Evolutionary conservation across 2,888 invertebrate genomes (phyloP).

Genomic region (Drosophila planitibia): DNA sequence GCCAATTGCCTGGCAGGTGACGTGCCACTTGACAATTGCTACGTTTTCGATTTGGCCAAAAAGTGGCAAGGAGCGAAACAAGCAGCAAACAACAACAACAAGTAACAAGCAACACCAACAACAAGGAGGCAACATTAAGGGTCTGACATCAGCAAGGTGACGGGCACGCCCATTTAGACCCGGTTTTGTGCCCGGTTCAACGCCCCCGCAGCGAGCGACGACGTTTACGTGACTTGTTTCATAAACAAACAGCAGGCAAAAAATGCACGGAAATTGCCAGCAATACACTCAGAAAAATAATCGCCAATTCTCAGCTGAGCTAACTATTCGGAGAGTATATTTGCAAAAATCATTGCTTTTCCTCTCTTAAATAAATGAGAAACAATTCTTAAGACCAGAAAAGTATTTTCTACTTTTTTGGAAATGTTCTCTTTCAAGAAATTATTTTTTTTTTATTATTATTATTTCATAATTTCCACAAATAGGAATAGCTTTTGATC

Average conservation of each 20-base stretch:
- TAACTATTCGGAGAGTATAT: background rate
- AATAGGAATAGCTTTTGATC: too few species aligned
- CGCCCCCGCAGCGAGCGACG: constrained; percentile 72
- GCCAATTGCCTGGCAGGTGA: constrained; percentile 65
- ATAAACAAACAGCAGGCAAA: constrained; percentile 77
- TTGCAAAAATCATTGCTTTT: background rate
- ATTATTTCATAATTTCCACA: too few species aligned
- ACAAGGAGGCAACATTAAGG: constrained; percentile 24
- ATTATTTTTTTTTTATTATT: too few species aligned
- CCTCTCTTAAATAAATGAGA: too few species aligned
- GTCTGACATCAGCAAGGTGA: constrained; percentile 55
- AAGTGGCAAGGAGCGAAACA: constrained; percentile 57
- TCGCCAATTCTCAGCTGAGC: background rate
- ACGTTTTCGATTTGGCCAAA: constrained; percentile 76
- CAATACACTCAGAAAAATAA: constrained; percentile 7
- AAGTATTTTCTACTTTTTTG: background rate
- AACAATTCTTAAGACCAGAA: too few species aligned
- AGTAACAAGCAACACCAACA: constrained; percentile 17
- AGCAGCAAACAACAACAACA: constrained; percentile 32
- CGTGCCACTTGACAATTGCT: constrained; percentile 80
- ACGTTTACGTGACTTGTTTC: constrained; percentile 79
- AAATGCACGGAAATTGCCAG: constrained; percentile 75
- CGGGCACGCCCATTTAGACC: constrained; percentile 73
- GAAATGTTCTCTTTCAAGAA: background rate
- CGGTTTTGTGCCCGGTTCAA: constrained; percentile 59